Conservation (phyloP, 2,113 vertebrate species). For the Anolis carolinensis region DNA sequence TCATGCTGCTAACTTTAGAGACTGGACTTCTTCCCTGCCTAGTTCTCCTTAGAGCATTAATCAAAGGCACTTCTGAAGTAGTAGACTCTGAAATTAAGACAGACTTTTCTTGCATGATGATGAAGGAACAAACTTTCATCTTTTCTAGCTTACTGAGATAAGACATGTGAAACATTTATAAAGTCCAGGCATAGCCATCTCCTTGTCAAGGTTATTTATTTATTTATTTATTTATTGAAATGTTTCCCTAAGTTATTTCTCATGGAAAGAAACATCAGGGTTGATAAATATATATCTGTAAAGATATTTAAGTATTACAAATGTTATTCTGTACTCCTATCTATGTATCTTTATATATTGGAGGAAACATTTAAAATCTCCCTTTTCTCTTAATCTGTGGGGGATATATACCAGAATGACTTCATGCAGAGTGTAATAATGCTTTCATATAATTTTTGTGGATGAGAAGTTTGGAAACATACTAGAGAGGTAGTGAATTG, state of each 20-base stretch:
- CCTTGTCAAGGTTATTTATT: constrained; percentile 2
- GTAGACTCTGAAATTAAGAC: constrained; percentile 28
- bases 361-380: neutral
- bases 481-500: neutral
- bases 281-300: neutral
- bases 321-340: neutral
- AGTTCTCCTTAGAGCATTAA: neutral
- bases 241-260: neutral
- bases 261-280: neutral
- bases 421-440: constrained; percentile 12
- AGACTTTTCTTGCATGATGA: constrained; percentile 33
- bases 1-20: constrained; percentile 26
- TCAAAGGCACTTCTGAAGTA: constrained; percentile 14
- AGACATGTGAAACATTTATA: neutral
- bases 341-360: neutral
- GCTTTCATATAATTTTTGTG: constrained; percentile 1
- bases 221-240: neutral
- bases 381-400: neutral
- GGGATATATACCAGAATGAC: neutral
- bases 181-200: neutral
- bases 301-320: neutral
- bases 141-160: neutral
- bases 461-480: constrained; percentile 15
- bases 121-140: neutral
- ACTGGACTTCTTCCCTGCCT: neutral